Percentiles rank a stretch among this genome's conserved stretches.
These are phyloP conservation scores for Boloria euphrosyne DNA, from an alignment of 2,888 invertebrate genomes.

Conservation along the genomic window DNA sequence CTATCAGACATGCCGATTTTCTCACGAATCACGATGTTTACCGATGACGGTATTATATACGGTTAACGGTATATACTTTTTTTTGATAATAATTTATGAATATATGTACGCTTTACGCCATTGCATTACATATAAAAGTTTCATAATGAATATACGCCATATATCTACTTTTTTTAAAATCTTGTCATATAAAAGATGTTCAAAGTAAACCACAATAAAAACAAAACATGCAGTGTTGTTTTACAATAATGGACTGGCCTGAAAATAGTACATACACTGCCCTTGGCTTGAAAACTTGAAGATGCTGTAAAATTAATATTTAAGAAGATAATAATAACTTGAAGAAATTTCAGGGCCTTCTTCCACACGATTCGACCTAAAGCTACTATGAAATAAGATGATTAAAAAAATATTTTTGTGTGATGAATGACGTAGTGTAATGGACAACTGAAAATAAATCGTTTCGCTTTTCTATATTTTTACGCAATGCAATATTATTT, in stretches of 20 bases:
- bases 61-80: too few species aligned
- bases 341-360: too few species aligned
- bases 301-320: not conserved
- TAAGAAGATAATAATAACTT: too few species aligned
- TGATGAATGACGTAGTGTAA: too few species aligned
- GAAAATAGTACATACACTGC: not conserved
- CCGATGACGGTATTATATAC: too few species aligned
- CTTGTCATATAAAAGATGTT: conserved; percentile 1
- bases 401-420: too few species aligned
- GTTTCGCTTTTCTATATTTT: conserved; percentile 7
- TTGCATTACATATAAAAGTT: not conserved
- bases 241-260: not conserved
- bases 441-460: conserved; percentile 2
- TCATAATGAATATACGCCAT: too few species aligned
- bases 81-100: too few species aligned
- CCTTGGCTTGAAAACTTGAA: not conserved
- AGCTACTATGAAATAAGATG: too few species aligned
- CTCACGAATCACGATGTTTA: too few species aligned
- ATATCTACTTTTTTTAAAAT: not conserved
- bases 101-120: not conserved
- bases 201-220: not conserved
- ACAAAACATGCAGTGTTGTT: not conserved
- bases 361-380: too few species aligned
- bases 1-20: too few species aligned
- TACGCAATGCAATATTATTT: conserved; percentile 14